Conservation (phyloP, 2,797 vertebrate genomes). For the Enteromius viviparus region DNA sequence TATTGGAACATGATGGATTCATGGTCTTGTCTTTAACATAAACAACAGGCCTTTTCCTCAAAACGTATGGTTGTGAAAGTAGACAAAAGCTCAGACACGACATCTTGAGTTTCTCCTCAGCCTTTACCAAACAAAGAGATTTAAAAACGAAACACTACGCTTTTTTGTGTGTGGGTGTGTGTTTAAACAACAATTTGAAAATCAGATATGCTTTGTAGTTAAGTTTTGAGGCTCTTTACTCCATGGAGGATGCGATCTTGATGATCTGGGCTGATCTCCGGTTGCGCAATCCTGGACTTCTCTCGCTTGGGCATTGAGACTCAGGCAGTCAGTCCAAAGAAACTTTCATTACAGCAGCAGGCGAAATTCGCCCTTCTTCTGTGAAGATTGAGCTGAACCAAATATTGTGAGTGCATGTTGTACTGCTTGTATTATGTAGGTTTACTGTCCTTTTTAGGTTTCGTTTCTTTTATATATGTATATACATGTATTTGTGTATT, state of each 20-base stretch:
- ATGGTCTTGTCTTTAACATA: not conserved
- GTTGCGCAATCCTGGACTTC: constrained; percentile 42
- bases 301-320: not conserved
- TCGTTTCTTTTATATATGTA: not conserved
- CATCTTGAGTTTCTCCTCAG: not conserved
- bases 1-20: not conserved
- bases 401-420: constrained; percentile 30
- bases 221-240: not conserved
- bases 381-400: constrained; percentile 42
- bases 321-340: constrained; percentile 19
- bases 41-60: not conserved
- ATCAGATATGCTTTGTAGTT: not conserved
- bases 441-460: not conserved
- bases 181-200: not conserved
- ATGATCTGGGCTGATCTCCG: not conserved
- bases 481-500: not conserved
- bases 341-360: constrained; percentile 39
- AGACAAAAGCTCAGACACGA: not conserved
- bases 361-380: constrained; percentile 39
- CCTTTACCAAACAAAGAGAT: not conserved
- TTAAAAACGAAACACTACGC: not conserved
- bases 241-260: not conserved
- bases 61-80: not conserved
- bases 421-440: not conserved
- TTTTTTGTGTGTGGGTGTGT: not conserved